These are phyloP conservation scores for Papilio demoleus DNA, from an alignment of 2,888 invertebrate species.

Conservation along the genomic window DNA sequence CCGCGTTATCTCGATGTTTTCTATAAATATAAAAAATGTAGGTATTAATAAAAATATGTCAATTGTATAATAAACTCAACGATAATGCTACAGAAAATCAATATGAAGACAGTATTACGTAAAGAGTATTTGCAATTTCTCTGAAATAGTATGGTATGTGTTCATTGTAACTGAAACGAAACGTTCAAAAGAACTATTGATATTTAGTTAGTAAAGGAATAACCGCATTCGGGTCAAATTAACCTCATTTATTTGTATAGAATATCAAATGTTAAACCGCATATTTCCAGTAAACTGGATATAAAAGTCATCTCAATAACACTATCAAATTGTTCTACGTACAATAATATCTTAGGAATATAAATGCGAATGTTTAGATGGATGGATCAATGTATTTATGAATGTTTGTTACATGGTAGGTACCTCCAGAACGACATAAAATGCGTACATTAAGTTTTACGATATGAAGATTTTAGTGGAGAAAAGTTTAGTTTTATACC, in stretches of 20 bases:
- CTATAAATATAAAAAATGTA: not conserved
- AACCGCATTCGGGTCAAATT: conserved; percentile 67
- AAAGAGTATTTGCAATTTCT: conserved; percentile 40
- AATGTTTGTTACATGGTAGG: too few relatives aligned
- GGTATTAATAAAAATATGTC: conserved; percentile 5
- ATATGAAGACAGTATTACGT: conserved; percentile 36
- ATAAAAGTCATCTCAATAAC: conserved; percentile 40
- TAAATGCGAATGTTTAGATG: too few relatives aligned
- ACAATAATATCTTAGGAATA: too few relatives aligned
- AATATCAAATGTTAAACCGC: conserved; percentile 63
- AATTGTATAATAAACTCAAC: conserved; percentile 7
- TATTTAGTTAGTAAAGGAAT: too few relatives aligned
- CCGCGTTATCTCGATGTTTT: not conserved
- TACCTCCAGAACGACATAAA: too few relatives aligned
- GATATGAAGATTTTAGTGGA: too few relatives aligned
- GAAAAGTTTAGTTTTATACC: too few relatives aligned
- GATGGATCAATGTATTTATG: too few relatives aligned
- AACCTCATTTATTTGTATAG: conserved; percentile 64
- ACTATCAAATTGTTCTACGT: conserved; percentile 45
- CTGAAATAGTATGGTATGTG: conserved; percentile 43
- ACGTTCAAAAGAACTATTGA: too few relatives aligned
- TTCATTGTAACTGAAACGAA: conserved; percentile 32
- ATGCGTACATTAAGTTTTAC: too few relatives aligned
- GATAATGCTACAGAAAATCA: conserved; percentile 22
- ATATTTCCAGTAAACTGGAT: conserved; percentile 41